phyloP scores from a whole-genome alignment of 1,140 invertebrate genomes.

The Oedothorax gibbosus region DNA sequence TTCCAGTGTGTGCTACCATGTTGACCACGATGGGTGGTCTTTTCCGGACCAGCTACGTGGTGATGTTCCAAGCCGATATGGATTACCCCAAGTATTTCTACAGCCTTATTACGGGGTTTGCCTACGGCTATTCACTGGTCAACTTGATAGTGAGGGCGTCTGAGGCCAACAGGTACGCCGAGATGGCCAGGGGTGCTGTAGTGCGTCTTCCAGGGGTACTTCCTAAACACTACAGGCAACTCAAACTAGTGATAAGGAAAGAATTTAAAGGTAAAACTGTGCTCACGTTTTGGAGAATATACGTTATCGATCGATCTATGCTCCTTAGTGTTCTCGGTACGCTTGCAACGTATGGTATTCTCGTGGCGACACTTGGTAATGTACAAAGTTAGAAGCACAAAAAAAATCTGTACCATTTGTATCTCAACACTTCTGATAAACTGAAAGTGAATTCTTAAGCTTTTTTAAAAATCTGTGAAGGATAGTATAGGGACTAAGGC shows the following conservation, averaged over 20 bases:
- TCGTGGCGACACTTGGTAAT: slow-evolving; percentile 6
- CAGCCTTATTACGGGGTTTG: too few species aligned
- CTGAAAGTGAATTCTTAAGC: too few species aligned
- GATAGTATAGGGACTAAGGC: too few species aligned
- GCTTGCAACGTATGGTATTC: slow-evolving; percentile 11
- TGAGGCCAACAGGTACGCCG: neutral
- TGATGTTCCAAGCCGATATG: neutral
- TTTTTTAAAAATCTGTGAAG: too few species aligned
- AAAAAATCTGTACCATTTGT: too few species aligned
- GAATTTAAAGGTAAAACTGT: neutral
- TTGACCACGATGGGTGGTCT: slow-evolving; percentile 3
- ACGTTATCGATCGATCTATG: neutral
- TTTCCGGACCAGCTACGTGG: slow-evolving; percentile 3
- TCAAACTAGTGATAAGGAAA: slow-evolving; percentile 5
- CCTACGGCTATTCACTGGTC: too few species aligned
- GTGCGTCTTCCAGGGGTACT: neutral
- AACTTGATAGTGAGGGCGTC: neutral
- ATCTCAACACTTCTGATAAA: too few species aligned
- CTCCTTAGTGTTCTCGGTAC: neutral
- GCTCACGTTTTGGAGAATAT: slow-evolving; percentile 23
- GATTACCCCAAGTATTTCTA: neutral
- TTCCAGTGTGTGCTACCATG: neutral
- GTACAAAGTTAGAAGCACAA: too few species aligned
- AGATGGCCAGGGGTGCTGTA: neutral
- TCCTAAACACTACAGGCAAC: neutral